These are phyloP conservation scores for Poliocrania exsul DNA, from an alignment of 2,797 vertebrate species.

Conservation along the genomic window DNA sequence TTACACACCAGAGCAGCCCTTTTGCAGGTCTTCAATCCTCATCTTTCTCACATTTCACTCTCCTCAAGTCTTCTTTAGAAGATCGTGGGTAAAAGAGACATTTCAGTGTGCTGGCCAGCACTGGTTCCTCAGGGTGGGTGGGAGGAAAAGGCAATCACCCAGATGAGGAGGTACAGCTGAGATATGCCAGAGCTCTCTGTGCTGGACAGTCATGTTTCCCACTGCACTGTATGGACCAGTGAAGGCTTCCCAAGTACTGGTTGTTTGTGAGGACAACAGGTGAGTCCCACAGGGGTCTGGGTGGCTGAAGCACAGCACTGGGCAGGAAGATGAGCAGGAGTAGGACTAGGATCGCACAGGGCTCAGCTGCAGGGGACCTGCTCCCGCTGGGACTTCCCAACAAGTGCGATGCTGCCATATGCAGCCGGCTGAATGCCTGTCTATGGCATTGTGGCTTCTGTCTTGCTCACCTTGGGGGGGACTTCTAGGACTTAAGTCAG, in stretches of 20 bases:
- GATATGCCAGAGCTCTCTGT: rapidly evolving
- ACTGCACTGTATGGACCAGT: rapidly evolving
- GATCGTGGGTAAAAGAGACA: neutral
- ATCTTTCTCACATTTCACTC: neutral
- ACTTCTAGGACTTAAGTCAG: neutral
- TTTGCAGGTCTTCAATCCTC: neutral
- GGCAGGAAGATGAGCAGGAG: neutral
- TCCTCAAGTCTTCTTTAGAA: neutral
- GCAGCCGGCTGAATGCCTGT: neutral
- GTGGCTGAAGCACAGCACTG: neutral
- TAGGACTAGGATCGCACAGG: neutral
- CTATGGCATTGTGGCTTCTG: neutral
- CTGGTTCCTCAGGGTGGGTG: neutral
- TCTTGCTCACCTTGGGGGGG: neutral
- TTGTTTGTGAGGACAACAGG: neutral
- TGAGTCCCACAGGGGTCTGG: rapidly evolving
- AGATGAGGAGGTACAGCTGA: rapidly evolving
- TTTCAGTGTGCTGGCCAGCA: neutral
- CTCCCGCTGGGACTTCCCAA: neutral
- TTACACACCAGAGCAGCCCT: neutral
- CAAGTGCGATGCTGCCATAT: rapidly evolving
- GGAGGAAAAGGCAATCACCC: neutral
- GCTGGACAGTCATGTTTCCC: rapidly evolving
- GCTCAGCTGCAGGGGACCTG: neutral
- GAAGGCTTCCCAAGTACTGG: neutral